phyloP scores from a whole-genome alignment of 2,113 vertebrate species.

The Rhinoptilus africanus region DNA sequence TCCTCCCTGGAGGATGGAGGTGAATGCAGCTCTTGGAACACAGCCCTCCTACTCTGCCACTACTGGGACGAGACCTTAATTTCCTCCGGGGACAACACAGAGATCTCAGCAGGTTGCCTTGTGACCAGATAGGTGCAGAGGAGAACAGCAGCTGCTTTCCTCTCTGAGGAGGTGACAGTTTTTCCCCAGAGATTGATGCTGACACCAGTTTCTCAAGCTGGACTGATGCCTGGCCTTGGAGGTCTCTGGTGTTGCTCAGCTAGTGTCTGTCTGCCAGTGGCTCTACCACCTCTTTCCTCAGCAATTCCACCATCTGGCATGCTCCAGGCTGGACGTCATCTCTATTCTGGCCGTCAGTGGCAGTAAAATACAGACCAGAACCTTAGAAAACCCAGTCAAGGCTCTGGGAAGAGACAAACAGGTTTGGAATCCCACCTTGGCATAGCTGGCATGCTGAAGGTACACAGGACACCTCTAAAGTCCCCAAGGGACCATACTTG shows the following conservation, averaged over 20 bases:
- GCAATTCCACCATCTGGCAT: background rate
- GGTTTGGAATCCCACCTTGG: background rate
- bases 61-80: background rate
- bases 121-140: background rate
- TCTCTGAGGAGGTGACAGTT: background rate
- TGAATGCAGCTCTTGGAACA: background rate
- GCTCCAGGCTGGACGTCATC: background rate
- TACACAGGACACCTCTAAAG: accelerated
- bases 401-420: background rate
- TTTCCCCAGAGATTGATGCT: background rate
- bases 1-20: background rate
- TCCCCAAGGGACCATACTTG: background rate
- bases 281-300: background rate
- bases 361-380: background rate
- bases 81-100: background rate
- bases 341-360: background rate
- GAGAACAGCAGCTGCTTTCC: background rate
- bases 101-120: background rate
- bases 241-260: background rate
- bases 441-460: background rate
- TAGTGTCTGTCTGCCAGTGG: background rate
- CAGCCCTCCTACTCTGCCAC: background rate
- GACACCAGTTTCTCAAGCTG: background rate
- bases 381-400: background rate
- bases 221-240: background rate